A percentile compares a stretch with the other conserved stretches of the same genome.
Evolutionary conservation across 1,140 invertebrate species (phyloP).

Genomic region (Cepaea nemoralis): DNA sequence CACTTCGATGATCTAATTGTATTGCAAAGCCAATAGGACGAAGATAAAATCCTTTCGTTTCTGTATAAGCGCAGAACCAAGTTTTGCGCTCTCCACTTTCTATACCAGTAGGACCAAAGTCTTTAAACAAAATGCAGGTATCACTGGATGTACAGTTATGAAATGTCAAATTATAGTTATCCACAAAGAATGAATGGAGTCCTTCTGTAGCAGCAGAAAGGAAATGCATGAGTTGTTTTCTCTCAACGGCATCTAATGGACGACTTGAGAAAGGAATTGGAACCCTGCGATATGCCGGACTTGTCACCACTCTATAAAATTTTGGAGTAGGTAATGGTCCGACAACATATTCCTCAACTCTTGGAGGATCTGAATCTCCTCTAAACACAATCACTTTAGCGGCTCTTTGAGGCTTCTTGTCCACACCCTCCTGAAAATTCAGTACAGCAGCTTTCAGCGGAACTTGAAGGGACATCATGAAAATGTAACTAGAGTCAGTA

Average conservation of each 20-base stretch:
- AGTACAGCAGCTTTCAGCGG: conserved; percentile 64
- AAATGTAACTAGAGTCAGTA: conserved; percentile 63
- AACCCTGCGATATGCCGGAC: conserved; percentile 55
- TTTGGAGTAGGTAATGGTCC: conserved; percentile 57
- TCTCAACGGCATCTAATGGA: conserved; percentile 60
- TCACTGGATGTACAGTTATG: conserved; percentile 60
- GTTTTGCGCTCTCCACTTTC: conserved; percentile 56
- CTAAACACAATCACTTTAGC: conserved; percentile 64
- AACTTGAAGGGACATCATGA: conserved; percentile 60
- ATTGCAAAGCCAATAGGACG: conserved; percentile 64
- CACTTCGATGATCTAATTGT: conserved; percentile 59
- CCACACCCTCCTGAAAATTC: conserved; percentile 54
- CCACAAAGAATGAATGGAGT: conserved; percentile 55
- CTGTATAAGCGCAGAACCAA: conserved; percentile 62
- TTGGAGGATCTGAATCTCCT: conserved; percentile 57
- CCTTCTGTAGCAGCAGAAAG: conserved; percentile 47
- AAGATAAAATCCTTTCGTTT: conserved; percentile 62
- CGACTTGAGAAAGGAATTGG: conserved; percentile 61
- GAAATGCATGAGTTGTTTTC: conserved; percentile 52
- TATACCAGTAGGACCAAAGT: conserved; percentile 57
- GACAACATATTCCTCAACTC: conserved; percentile 66
- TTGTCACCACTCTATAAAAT: conserved; percentile 52
- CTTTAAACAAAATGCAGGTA: conserved; percentile 56
- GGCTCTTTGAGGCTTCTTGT: conserved; percentile 52
- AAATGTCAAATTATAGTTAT: conserved; percentile 59